These are phyloP conservation scores for Iphiclides podalirius DNA, from an alignment of 2,888 invertebrate species.

Conservation along the genomic window DNA sequence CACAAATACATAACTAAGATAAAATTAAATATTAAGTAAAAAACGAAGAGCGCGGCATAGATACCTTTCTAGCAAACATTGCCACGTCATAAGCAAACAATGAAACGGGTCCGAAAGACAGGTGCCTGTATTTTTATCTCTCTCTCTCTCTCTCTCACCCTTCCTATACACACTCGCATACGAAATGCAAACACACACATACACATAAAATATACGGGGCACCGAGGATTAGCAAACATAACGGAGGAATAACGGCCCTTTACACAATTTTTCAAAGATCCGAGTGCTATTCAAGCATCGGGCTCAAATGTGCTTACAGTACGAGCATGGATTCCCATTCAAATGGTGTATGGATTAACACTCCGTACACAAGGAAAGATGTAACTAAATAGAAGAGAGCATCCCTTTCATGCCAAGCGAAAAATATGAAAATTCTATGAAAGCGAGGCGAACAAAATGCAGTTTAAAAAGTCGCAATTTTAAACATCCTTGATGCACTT, in stretches of 20 bases:
- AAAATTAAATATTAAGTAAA: too few species aligned
- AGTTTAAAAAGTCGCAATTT: too few species aligned
- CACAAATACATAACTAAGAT: too few species aligned
- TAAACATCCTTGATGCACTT: conserved; percentile 25
- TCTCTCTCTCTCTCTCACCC: too few species aligned
- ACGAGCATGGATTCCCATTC: background rate
- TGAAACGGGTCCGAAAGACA: conserved; percentile 31
- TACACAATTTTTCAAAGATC: background rate
- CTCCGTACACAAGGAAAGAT: too few species aligned
- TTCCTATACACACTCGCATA: conserved; percentile 5
- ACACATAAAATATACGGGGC: too few species aligned
- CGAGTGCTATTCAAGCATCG: background rate
- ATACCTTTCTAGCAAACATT: conserved; percentile 8
- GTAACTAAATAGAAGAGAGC: too few species aligned
- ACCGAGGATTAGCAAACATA: conserved; percentile 25
- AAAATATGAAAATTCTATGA: too few species aligned
- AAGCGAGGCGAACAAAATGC: too few species aligned
- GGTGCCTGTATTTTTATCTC: conserved; percentile 14
- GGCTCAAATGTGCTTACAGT: background rate
- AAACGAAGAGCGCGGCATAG: background rate
- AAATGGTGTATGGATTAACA: background rate
- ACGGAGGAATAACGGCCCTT: conserved; percentile 27
- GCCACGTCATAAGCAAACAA: conserved; percentile 23
- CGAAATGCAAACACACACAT: background rate
- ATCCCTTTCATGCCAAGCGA: too few species aligned